phyloP scores from a whole-genome alignment of 1,140 invertebrate species.

The Propsilocerus akamusi region DNA sequence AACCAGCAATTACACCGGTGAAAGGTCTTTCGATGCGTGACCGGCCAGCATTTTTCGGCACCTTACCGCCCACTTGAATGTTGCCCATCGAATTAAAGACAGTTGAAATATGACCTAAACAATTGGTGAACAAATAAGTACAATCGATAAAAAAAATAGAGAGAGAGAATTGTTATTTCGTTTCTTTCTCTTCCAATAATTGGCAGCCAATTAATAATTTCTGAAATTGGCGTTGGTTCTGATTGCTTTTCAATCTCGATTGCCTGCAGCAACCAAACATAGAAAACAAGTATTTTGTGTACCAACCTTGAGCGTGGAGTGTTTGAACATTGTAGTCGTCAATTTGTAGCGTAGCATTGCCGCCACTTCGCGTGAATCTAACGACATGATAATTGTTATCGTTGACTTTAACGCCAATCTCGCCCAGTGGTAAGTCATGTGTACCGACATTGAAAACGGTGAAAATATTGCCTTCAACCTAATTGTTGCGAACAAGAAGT shows the following conservation, averaged over 20 bases:
- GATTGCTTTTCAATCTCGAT: too few species aligned
- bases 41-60: conserved; percentile 44
- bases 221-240: too few species aligned
- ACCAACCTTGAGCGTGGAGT: conserved; percentile 54
- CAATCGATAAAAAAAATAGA: background rate
- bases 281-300: background rate
- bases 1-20: conserved; percentile 69
- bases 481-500: conserved; percentile 15
- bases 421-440: conserved; percentile 78
- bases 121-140: background rate
- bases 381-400: conserved; percentile 89
- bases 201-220: too few species aligned
- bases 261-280: background rate
- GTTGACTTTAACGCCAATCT: conserved; percentile 73
- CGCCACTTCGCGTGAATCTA: conserved; percentile 68
- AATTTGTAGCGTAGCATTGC: conserved; percentile 79
- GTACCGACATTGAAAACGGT: conserved; percentile 89
- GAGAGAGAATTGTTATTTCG: background rate
- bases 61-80: conserved; percentile 77
- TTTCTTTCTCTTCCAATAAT: too few species aligned
- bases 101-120: conserved; percentile 63
- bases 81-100: conserved; percentile 85
- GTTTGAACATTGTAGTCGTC: conserved; percentile 77
- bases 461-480: conserved; percentile 84
- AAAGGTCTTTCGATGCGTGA: conserved; percentile 58